phyloP scores from a whole-genome alignment of 2,113 vertebrate genomes.

The Alectura lathami region DNA sequence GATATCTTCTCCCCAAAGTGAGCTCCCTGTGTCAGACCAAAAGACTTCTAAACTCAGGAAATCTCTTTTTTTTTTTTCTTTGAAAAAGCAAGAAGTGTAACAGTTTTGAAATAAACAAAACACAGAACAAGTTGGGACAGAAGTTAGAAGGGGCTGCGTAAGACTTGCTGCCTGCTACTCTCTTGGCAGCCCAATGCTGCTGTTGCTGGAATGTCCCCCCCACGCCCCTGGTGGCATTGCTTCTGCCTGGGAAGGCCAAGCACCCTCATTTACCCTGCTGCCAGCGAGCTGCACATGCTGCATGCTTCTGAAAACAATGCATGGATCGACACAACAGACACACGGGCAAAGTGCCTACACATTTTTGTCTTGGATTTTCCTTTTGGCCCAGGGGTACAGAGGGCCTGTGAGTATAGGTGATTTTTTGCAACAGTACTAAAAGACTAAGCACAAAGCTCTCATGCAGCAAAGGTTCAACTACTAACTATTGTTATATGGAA shows the following conservation, averaged over 20 bases:
- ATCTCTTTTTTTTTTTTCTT: fast-evolving
- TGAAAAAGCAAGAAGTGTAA: neutral
- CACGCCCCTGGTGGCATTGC: no score
- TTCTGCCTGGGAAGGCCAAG: neutral
- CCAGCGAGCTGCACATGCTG: neutral
- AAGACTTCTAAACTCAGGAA: neutral
- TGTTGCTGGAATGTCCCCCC: neutral
- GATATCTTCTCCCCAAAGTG: neutral
- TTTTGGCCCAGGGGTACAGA: neutral
- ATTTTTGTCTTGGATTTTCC: neutral
- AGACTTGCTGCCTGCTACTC: neutral
- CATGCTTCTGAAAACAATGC: neutral
- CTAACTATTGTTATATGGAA: neutral
- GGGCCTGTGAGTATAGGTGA: neutral
- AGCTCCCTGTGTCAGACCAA: neutral
- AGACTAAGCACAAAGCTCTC: neutral
- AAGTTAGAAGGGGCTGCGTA: neutral
- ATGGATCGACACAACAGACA: neutral
- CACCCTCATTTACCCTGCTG: neutral
- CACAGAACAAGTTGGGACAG: neutral
- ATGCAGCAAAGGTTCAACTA: neutral
- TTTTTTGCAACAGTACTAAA: neutral
- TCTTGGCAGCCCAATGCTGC: neutral
- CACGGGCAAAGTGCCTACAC: neutral
- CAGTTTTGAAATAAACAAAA: neutral